Evolutionary conservation across 2,797 vertebrate genomes (phyloP).

Genomic region (Thalassophryne amazonica): DNA sequence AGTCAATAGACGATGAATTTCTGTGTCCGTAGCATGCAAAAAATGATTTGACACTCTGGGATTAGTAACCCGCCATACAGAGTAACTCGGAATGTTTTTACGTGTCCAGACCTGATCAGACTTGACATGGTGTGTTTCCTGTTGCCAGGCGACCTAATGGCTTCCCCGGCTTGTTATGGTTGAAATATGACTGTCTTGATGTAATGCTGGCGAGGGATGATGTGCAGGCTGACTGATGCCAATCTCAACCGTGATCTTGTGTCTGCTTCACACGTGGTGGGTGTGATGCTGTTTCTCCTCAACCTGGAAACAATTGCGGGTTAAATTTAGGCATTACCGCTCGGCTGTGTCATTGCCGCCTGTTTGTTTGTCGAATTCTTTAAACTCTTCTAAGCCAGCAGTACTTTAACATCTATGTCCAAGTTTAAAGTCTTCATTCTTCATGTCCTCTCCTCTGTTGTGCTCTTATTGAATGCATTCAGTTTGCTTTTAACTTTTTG

Average conservation of each 20-base stretch:
- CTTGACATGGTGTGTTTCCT: conserved; percentile 19
- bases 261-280: conserved; percentile 62
- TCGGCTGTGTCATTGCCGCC: conserved; percentile 49
- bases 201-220: conserved; percentile 57
- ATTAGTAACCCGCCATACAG: conserved; percentile 27
- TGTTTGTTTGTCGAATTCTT: conserved; percentile 64
- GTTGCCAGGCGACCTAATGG: conserved; percentile 40
- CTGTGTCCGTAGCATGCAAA: conserved; percentile 39
- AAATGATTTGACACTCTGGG: conserved; percentile 29
- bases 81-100: conserved; percentile 47
- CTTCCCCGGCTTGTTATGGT: conserved; percentile 36
- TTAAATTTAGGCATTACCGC: conserved; percentile 58
- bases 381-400: conserved; percentile 47
- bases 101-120: conserved; percentile 42
- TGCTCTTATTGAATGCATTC: conserved; percentile 3
- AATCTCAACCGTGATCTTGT: conserved; percentile 38
- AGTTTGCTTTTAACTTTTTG: conserved; percentile 24
- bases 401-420: conserved; percentile 46
- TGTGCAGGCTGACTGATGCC: conserved; percentile 57
- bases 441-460: neutral
- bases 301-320: conserved; percentile 68
- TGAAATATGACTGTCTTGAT: conserved; percentile 59
- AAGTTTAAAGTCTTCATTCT: conserved; percentile 35
- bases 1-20: conserved; percentile 25
- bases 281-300: conserved; percentile 39